Evolutionary conservation across 1,140 invertebrate genomes (phyloP).

Genomic region (Drosophila burlai): DNA sequence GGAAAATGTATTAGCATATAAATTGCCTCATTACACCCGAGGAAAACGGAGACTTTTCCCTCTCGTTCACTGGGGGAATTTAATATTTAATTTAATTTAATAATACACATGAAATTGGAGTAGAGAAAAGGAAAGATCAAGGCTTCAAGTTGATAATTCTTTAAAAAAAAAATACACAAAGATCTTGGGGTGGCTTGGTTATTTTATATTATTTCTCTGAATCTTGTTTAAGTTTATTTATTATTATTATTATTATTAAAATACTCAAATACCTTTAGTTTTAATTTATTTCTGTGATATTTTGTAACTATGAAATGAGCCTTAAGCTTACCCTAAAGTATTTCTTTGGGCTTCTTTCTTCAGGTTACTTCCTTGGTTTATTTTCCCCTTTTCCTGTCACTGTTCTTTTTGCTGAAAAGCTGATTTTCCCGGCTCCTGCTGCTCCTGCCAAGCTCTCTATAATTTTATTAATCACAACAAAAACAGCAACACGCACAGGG

Average conservation of each 20-base stretch:
- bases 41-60: not conserved
- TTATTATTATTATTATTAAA: too few relatives aligned
- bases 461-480: constrained; percentile 79
- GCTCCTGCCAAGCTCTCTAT: constrained; percentile 54
- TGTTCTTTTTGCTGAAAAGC: constrained; percentile 29
- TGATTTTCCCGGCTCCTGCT: constrained; percentile 2
- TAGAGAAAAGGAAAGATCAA: not conserved
- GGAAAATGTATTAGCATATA: constrained; percentile 75
- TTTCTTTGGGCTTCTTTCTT: not conserved
- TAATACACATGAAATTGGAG: not conserved
- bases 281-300: not conserved
- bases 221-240: not conserved
- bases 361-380: not conserved
- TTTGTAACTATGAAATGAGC: not conserved
- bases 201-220: not conserved
- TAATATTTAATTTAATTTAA: constrained; percentile 3
- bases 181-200: not conserved
- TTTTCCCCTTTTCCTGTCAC: constrained; percentile 2
- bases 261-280: too few relatives aligned
- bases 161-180: not conserved
- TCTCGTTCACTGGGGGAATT: not conserved
- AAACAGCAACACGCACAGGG: constrained; percentile 63
- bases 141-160: not conserved
- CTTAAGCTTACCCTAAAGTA: rapidly evolving
- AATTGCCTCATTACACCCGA: constrained; percentile 67